phyloP scores from a whole-genome alignment of 2,888 invertebrate species.

The Sepioteuthis lessoniana region DNA sequence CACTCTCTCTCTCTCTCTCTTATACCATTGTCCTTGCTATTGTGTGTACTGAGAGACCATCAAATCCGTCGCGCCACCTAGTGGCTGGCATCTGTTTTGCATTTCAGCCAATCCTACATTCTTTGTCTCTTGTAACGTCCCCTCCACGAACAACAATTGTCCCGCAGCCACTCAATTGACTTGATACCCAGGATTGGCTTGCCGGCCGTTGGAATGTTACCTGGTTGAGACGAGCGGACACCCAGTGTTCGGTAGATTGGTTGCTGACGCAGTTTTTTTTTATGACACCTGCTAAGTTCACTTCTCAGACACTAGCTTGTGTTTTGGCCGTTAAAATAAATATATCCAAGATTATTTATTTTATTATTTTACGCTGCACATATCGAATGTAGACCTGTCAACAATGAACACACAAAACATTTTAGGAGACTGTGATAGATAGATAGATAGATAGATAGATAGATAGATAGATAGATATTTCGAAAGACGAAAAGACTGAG shows the following conservation, averaged over 20 bases:
- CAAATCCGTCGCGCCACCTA: not conserved
- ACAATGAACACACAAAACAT: not conserved
- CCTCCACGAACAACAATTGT: not conserved
- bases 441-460: no score
- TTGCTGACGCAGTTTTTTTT: not conserved
- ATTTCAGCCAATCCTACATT: constrained; percentile 11
- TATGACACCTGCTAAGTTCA: not conserved
- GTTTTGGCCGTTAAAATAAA: not conserved
- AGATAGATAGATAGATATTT: no score
- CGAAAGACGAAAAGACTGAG: no score
- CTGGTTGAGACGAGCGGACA: not conserved
- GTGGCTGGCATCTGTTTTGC: not conserved
- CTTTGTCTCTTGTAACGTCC: not conserved
- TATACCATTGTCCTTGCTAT: not conserved
- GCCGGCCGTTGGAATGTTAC: not conserved
- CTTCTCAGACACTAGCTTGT: not conserved
- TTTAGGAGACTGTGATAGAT: not conserved
- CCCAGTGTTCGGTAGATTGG: not conserved
- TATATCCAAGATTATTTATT: not conserved
- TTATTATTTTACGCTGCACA: not conserved
- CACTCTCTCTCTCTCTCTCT: no score
- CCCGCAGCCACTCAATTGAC: not conserved
- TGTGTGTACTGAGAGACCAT: not conserved
- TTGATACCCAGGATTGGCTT: not conserved
- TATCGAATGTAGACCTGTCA: not conserved